Base-by-base conservation (phyloP, 2,888 invertebrate genomes). In the Trileptium ribeirensis region DNA sequence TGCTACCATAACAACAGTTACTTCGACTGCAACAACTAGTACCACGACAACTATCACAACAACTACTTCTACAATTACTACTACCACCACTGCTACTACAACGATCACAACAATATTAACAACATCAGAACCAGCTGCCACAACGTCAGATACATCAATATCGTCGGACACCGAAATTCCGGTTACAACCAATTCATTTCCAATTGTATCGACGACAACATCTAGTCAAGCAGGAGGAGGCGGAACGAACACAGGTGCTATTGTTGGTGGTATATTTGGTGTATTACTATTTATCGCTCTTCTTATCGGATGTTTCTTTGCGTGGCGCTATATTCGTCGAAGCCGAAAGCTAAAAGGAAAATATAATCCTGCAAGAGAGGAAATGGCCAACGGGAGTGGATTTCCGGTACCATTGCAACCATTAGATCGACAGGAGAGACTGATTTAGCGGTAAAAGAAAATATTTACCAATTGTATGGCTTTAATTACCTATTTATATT, bases 291-390 rank as follows among this genome's bases (percentile, higher is more conserved):
- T 67, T n/a, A 37, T 82, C 2, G 82, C 34, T 34, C 33, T 79
- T n/a, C 31, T 79, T n/a, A 74, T 75, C 39, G 79, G 74, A 2
- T 34, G 29, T 15, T n/a, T 80, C 3, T 82, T 79, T 38, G 19
- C 64, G n/a, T 74, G 51, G n/a, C 86, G 86, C 70, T 86, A 86
- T 82, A 83, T 86, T 39, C 83, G 84, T 24, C 85, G 86, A 77
- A 84, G 84, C 31, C 82, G 86, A 1, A 85, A 85, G 78, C 81
- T 86, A 2, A 85, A 85, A 77, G 86, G 85, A 39, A 85, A 87
- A 77, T 87, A 87, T 83, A 87, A 87, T 81, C 86, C 87, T 31
- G 86, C 87, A 19, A 83, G 84, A 37, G 87, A 87, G 82, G 87
- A 87, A 81, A 83, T 84, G 81, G 85, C 83, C 37, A 81, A 84